Evolutionary conservation across 2,113 vertebrate species (phyloP), one percentile per base, ranked within the genome.

Genomic region (Sander lucioperca): DNA sequence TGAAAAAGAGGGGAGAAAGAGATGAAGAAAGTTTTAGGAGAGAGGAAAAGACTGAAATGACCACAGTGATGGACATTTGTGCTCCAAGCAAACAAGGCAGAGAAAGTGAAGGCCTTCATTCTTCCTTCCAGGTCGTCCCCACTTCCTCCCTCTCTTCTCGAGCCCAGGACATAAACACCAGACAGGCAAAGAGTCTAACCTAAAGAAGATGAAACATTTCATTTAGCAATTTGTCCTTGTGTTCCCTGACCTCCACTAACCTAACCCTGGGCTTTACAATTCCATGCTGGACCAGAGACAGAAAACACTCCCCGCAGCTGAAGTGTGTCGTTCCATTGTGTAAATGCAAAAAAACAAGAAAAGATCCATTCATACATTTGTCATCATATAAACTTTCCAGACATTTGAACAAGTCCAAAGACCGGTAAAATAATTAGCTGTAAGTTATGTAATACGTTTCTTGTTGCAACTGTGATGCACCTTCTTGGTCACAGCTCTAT

Each of bases 201-300:
- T 62, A 80, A 84, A 90, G 83, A 82, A 39, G 59, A 51, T 84
- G 90, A 89, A 86, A 90, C 82, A 63, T 88, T 94, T 93, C 76
- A 94, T 94, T 94, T 88, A 92, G 83, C 76, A 93, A 94, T 94
- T 92, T 93, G 92, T 94, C 80, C 83, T 82, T 78, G 76, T 88
- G 84, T 92, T 92, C 90, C 83, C 84, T 90, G 86, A 91, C 83
- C 78, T 90, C 71, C 88, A 78, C 88, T 87, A 88, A 89, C 86
- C 89, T 84, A 89, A 92, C 83, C 88, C 85, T 76, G 70, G 85
- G 88, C 84, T 86, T 80, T 88, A 89, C 84, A 86, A 57, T 86
- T 71, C 84, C 81, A 13, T 2, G 73, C 74, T 83, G 85, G 77
- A 86, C n/a, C 63, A 23, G 18, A 39, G 77, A 84, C 75, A 84